phyloP scores from a whole-genome alignment of 2,888 invertebrate genomes.

The Hyles lineata region DNA sequence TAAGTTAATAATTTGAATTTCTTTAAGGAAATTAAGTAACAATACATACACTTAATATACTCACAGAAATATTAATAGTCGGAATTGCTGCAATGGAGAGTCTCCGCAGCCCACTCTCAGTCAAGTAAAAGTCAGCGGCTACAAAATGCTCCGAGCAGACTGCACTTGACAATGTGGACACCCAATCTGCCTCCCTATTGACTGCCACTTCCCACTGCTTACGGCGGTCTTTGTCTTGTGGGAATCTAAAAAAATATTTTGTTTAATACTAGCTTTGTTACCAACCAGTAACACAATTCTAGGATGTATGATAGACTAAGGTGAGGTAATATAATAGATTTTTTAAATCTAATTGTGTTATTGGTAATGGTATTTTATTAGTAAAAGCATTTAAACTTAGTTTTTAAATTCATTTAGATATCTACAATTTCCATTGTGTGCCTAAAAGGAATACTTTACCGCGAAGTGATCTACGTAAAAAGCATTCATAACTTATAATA shows the following conservation, averaged over 20 bases:
- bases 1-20: not conserved
- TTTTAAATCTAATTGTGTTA: too few relatives aligned
- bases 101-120: constrained; percentile 67
- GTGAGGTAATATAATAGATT: too few relatives aligned
- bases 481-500: too few relatives aligned
- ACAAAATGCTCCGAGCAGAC: constrained; percentile 75
- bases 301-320: too few relatives aligned
- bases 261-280: not conserved
- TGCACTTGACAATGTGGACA: constrained; percentile 64
- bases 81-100: constrained; percentile 66
- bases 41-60: constrained; percentile 40
- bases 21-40: not conserved
- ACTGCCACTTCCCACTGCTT: constrained; percentile 72
- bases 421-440: too few relatives aligned
- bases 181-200: constrained; percentile 65
- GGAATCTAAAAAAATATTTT: constrained; percentile 60
- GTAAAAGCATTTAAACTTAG: too few relatives aligned
- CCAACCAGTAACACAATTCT: too few relatives aligned
- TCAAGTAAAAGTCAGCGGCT: constrained; percentile 66
- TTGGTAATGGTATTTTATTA: too few relatives aligned
- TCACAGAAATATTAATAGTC: constrained; percentile 71
- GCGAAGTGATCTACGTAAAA: too few relatives aligned
- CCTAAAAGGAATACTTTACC: too few relatives aligned
- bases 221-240: constrained; percentile 61
- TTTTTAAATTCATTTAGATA: too few relatives aligned